A percentile compares a stretch with the other conserved stretches of the same genome.
Conservation (phyloP, 2,113 vertebrate species). For the Gasterosteus nipponicus region DNA sequence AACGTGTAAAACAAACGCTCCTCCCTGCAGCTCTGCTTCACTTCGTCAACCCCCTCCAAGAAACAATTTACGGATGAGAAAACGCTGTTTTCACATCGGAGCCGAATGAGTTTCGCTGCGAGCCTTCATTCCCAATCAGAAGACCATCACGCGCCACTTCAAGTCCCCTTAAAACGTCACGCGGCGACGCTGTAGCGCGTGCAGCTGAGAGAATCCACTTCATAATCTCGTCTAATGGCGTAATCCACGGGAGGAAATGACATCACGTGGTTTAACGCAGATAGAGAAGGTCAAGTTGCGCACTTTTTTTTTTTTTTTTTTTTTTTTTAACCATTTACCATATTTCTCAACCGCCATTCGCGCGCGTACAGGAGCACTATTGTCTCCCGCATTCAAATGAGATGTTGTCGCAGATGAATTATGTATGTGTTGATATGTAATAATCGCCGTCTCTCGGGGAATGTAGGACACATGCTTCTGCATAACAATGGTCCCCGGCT, state of each 20-base stretch:
- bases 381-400: constrained; percentile 72
- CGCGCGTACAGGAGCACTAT: constrained; percentile 71
- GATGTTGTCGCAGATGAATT: constrained; percentile 71
- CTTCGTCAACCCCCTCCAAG: background rate
- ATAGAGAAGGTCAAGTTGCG: constrained; percentile 40
- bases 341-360: constrained; percentile 66
- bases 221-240: constrained; percentile 58
- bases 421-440: constrained; percentile 74
- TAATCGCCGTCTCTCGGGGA: constrained; percentile 66
- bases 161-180: constrained; percentile 49
- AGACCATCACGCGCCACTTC: constrained; percentile 27
- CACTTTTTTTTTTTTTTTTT: constrained; percentile 1
- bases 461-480: constrained; percentile 79
- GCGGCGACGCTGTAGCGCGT: constrained; percentile 16
- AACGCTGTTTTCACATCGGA: background rate
- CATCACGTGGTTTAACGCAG: constrained; percentile 32
- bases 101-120: background rate
- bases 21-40: background rate
- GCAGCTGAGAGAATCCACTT: constrained; percentile 43
- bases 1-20: background rate
- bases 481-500: constrained; percentile 78
- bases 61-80: background rate
- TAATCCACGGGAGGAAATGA: constrained; percentile 57
- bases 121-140: constrained; percentile 30
- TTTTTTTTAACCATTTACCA: constrained; percentile 33